Conservation (phyloP, 1,140 invertebrate genomes). For the Tetramorium alpestre region DNA sequence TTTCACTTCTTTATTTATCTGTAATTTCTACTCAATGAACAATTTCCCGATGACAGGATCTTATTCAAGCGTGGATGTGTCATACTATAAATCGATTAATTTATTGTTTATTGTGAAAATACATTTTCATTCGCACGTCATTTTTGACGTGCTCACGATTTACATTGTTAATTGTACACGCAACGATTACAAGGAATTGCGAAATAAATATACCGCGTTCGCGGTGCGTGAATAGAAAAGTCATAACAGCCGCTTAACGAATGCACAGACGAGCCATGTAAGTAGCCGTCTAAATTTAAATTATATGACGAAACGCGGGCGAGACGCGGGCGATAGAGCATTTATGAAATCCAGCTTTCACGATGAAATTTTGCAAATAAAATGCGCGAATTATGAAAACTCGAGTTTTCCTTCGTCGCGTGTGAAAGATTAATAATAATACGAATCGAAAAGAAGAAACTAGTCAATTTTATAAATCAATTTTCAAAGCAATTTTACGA, state of each 20-base stretch:
- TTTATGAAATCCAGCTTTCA: conserved; percentile 61
- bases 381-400: neutral
- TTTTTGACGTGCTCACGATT: neutral
- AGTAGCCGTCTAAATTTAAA: conserved; percentile 66
- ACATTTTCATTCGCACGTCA: neutral
- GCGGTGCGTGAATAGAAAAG: neutral
- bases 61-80: neutral
- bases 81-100: neutral
- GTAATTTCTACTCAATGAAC: neutral
- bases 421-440: neutral
- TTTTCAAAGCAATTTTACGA: neutral
- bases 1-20: neutral
- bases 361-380: conserved; percentile 16
- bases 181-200: neutral
- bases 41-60: neutral
- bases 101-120: neutral
- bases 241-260: conserved; percentile 64
- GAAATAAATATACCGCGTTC: neutral
- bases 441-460: neutral
- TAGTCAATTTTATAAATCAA: neutral
- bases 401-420: neutral
- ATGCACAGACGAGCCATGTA: conserved; percentile 51
- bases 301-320: neutral
- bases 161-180: neutral
- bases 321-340: conserved; percentile 4